A percentile compares a stretch with the other conserved stretches of the same genome.
These are phyloP conservation scores for Brachionus koreanus DNA, from an alignment of 1,140 invertebrate species.

Conservation along the genomic window DNA sequence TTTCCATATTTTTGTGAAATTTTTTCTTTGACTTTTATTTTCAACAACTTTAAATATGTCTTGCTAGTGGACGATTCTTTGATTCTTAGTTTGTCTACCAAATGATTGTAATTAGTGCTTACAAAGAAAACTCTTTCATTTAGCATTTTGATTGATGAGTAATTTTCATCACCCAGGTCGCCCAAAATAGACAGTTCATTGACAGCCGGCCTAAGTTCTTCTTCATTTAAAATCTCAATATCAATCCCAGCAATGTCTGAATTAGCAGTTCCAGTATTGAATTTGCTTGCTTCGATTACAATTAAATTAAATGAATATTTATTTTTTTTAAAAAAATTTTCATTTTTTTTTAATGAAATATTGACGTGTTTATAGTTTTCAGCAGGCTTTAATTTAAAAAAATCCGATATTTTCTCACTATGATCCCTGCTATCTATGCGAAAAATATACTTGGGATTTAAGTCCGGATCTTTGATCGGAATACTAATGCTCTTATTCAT, in stretches of 20 bases:
- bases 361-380: not conserved
- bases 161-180: not conserved
- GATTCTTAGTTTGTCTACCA: not conserved
- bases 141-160: not conserved
- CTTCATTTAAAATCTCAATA: not conserved
- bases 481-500: not conserved
- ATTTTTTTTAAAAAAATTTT: not conserved
- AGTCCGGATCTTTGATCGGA: not conserved
- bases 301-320: constrained; percentile 23
- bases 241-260: not conserved
- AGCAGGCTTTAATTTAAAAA: not conserved
- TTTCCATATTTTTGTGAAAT: not conserved
- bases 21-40: not conserved
- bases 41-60: not conserved
- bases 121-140: not conserved
- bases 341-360: not conserved
- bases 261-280: not conserved
- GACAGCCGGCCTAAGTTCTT: not conserved
- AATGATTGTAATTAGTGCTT: not conserved
- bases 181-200: not conserved
- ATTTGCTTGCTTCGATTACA: not conserved
- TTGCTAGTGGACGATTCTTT: not conserved
- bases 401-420: not conserved
- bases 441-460: constrained; percentile 4
- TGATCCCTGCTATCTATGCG: not conserved